Evolutionary conservation across 2,888 invertebrate species (phyloP).

Genomic region (Saturnia japonica): DNA sequence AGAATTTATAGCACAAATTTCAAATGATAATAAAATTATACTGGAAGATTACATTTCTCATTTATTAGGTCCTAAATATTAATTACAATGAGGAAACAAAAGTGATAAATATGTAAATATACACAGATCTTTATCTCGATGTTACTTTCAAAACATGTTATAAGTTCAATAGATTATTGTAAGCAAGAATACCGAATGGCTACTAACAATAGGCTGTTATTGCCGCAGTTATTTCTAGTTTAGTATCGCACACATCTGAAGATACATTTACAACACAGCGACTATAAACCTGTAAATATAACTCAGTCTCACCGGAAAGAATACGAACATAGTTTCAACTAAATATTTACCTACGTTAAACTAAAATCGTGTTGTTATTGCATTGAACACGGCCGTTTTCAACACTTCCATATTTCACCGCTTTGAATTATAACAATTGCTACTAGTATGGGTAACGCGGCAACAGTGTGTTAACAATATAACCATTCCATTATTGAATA

Average conservation of each 20-base stretch:
- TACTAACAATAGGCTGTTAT: slow-evolving; percentile 48
- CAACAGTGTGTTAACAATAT: slow-evolving; percentile 12
- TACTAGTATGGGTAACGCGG: slow-evolving; percentile 27
- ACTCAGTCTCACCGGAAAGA: slow-evolving; percentile 52
- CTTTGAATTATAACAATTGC: slow-evolving; percentile 44
- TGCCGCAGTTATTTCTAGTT: slow-evolving; percentile 50
- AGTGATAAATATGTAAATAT: neutral
- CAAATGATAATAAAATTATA: neutral
- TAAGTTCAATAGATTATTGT: slow-evolving; percentile 7
- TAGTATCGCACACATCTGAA: slow-evolving; percentile 47
- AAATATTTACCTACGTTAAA: slow-evolving; percentile 55
- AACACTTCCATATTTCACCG: slow-evolving; percentile 44
- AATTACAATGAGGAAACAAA: neutral
- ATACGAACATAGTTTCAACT: slow-evolving; percentile 50
- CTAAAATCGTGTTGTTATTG: slow-evolving; percentile 52
- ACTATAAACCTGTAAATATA: slow-evolving; percentile 56
- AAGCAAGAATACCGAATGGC: slow-evolving; percentile 7
- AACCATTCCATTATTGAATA: slow-evolving; percentile 22
- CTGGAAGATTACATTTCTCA: neutral
- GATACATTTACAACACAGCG: slow-evolving; percentile 51
- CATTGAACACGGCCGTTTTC: slow-evolving; percentile 44
- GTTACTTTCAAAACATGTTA: neutral
- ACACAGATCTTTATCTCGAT: neutral
- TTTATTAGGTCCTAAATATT: neutral
- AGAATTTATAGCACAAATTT: neutral